phyloP scores from a whole-genome alignment of 2,113 vertebrate genomes.

The Empidonax alnorum region DNA sequence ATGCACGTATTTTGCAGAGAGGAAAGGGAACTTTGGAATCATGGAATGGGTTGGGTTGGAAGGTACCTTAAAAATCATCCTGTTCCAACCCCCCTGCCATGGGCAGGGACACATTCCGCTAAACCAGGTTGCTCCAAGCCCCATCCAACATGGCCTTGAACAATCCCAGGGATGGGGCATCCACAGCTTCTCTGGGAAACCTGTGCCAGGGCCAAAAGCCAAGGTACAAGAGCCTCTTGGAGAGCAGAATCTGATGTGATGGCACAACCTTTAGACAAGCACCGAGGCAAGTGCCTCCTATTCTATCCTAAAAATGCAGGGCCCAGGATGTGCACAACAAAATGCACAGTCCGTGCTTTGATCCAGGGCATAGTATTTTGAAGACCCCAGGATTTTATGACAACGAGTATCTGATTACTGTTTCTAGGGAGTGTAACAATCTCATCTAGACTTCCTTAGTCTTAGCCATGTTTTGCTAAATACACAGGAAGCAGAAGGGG shows the following conservation, averaged over 20 bases:
- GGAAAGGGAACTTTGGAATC: background rate
- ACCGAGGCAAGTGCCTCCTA: background rate
- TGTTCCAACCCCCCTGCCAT: background rate
- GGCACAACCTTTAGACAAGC: background rate
- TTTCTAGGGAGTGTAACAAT: background rate
- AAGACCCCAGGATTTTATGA: background rate
- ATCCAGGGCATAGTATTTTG: background rate
- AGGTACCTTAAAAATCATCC: background rate
- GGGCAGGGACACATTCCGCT: background rate
- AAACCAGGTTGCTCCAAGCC: fast-evolving
- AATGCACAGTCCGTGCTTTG: background rate
- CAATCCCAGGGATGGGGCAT: background rate
- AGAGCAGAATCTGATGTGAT: background rate
- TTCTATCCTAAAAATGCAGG: background rate
- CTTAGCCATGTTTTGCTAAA: background rate
- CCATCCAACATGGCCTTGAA: background rate
- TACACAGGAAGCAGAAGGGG: background rate
- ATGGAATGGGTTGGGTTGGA: background rate
- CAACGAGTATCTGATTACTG: background rate
- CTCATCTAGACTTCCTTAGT: background rate
- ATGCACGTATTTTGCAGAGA: fast-evolving
- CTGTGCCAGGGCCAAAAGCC: background rate
- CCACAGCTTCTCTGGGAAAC: background rate
- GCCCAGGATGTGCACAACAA: background rate
- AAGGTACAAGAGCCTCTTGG: background rate